Percentiles rank a stretch among this genome's conserved stretches.
Evolutionary conservation across 2,888 invertebrate genomes (phyloP).

Genomic region (Agrochola lota): DNA sequence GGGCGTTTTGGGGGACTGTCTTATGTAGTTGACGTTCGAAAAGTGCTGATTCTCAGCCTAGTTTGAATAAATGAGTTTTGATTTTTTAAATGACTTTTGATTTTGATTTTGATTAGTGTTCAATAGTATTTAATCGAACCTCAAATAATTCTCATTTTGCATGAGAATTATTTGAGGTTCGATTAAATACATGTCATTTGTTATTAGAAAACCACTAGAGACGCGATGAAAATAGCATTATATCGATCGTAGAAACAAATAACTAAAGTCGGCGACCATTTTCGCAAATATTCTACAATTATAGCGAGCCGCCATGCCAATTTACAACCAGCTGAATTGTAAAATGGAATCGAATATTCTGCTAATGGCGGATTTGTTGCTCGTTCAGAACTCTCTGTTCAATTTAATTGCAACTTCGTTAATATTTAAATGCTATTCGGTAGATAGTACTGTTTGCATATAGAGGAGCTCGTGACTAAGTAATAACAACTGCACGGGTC

Average conservation of each 20-base stretch:
- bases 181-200: too few relatives aligned
- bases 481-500: too few relatives aligned
- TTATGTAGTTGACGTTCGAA: too few relatives aligned
- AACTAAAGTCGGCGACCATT: constrained; percentile 3
- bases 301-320: constrained; percentile 38
- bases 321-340: constrained; percentile 40
- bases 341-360: constrained; percentile 48
- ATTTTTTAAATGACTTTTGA: too few relatives aligned
- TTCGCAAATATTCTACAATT: constrained; percentile 43
- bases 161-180: too few relatives aligned
- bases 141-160: too few relatives aligned
- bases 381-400: constrained; percentile 16
- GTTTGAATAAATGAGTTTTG: too few relatives aligned
- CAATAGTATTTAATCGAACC: too few relatives aligned
- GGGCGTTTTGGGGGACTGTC: too few relatives aligned
- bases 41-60: too few relatives aligned
- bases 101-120: too few relatives aligned
- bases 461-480: neutral
- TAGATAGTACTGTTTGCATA: neutral
- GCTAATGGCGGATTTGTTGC: constrained; percentile 45
- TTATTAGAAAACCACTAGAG: neutral
- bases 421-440: neutral
- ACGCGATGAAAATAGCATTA: neutral
- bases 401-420: constrained; percentile 2
- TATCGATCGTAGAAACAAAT: neutral